Conservation (phyloP, 2,888 invertebrate species). For the Melinaea marsaeus region DNA sequence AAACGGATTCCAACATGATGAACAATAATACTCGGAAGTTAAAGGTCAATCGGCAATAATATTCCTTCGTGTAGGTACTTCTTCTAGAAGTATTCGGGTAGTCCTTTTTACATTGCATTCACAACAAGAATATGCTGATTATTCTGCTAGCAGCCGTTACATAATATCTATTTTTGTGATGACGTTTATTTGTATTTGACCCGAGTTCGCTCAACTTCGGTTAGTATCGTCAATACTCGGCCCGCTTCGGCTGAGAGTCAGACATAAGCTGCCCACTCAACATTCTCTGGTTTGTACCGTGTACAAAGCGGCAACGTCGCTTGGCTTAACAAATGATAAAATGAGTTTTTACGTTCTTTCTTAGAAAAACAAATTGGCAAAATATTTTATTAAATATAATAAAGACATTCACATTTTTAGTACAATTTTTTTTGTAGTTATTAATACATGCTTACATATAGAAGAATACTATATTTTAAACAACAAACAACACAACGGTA, state of each 20-base stretch:
- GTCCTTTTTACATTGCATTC: neutral
- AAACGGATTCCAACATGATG: no score
- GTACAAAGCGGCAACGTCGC: conserved; percentile 68
- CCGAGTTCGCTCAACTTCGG: conserved; percentile 27
- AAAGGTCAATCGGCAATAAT: no score
- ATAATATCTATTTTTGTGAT: conserved; percentile 46
- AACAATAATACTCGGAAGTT: no score
- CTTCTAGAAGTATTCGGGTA: neutral
- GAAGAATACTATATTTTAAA: no score
- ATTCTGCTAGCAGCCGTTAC: conserved; percentile 25
- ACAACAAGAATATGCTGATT: conserved; percentile 4
- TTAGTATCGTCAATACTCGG: conserved; percentile 30
- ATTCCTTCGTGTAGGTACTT: neutral
- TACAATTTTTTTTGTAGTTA: neutral
- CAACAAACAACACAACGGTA: no score
- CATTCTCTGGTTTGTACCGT: conserved; percentile 42
- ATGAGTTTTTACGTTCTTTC: no score
- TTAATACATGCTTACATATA: no score
- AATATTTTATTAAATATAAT: no score
- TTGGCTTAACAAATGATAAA: conserved; percentile 33
- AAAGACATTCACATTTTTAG: neutral
- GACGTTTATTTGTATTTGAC: conserved; percentile 36
- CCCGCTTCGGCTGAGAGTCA: conserved; percentile 35
- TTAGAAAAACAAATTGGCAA: no score
- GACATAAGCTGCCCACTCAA: conserved; percentile 40